Conservation (phyloP, 2,888 invertebrate genomes). For the Eilema griseolum region DNA sequence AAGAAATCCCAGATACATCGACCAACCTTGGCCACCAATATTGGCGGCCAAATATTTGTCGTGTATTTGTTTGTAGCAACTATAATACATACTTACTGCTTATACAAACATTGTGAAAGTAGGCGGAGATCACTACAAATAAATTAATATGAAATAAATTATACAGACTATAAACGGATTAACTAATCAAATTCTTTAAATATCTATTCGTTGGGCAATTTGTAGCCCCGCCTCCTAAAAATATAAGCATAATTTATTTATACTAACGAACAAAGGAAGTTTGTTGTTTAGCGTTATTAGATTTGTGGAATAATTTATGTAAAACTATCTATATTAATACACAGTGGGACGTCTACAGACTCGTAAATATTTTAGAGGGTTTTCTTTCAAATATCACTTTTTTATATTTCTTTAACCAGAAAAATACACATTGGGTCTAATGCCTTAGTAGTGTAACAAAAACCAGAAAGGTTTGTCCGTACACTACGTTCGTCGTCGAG, state of each 20-base stretch:
- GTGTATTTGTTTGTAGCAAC: too few relatives aligned
- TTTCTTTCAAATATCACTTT: too few relatives aligned
- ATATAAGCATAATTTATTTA: background rate
- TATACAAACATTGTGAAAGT: background rate
- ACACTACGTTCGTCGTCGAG: too few relatives aligned
- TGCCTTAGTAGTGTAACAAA: too few relatives aligned
- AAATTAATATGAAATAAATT: background rate
- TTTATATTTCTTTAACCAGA: too few relatives aligned
- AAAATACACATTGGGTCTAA: too few relatives aligned
- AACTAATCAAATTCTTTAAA: background rate
- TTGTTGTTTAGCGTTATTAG: background rate
- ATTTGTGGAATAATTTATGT: background rate
- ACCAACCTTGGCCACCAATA: too few relatives aligned
- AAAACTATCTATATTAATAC: background rate
- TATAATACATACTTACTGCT: background rate
- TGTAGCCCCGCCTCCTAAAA: background rate
- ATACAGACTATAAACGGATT: background rate
- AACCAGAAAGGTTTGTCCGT: too few relatives aligned
- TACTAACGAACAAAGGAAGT: background rate
- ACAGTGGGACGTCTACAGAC: background rate
- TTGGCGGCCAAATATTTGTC: too few relatives aligned
- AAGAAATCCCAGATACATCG: too few relatives aligned
- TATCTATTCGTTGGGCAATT: background rate
- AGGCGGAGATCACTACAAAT: background rate
- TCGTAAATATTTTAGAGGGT: too few relatives aligned